Conservation (phyloP, 2,113 vertebrate species). For the Orientallactaga bullata region DNA sequence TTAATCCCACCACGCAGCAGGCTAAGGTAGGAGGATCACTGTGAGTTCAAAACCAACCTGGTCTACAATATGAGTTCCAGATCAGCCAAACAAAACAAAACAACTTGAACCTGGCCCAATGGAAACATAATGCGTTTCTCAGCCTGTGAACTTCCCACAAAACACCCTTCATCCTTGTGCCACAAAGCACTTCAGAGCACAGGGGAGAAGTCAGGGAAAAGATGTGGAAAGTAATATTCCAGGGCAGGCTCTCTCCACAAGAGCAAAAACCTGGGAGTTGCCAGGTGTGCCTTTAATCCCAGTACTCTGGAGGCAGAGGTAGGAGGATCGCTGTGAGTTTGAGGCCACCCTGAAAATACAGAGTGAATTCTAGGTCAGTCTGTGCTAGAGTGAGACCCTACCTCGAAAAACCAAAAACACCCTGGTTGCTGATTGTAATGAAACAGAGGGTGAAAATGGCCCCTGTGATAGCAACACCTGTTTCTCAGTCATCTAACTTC, state of each 20-base stretch:
- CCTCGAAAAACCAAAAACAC: too few relatives aligned
- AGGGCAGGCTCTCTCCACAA: neutral
- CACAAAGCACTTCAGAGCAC: neutral
- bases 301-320: too few relatives aligned
- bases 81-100: too few relatives aligned
- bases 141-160: slow-evolving; percentile 18
- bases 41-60: too few relatives aligned
- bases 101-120: neutral
- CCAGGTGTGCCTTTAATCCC: too few relatives aligned
- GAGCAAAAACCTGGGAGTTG: neutral
- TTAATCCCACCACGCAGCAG: too few relatives aligned
- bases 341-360: too few relatives aligned
- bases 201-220: neutral
- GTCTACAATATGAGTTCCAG: too few relatives aligned
- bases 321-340: too few relatives aligned
- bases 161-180: slow-evolving; percentile 12
- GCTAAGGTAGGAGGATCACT: too few relatives aligned
- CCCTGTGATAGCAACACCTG: neutral
- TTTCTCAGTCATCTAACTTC: neutral
- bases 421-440: neutral
- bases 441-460: neutral
- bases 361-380: too few relatives aligned
- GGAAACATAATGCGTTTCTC: neutral
- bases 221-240: neutral
- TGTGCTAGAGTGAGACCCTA: too few relatives aligned